phyloP scores from a whole-genome alignment of 1,140 invertebrate species.

The Oreohelix idahoensis region DNA sequence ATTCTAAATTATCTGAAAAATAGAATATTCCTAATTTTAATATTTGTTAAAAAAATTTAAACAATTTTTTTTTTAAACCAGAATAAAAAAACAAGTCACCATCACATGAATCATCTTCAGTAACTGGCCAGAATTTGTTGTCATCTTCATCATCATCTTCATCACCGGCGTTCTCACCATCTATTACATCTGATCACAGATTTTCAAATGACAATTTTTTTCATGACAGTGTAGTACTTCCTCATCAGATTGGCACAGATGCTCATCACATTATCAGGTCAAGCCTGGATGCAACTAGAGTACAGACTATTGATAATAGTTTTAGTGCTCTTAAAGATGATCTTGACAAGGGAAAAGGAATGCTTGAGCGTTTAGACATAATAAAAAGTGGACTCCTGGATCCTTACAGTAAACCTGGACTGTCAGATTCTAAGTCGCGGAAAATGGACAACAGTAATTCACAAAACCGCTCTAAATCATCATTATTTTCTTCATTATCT shows the following conservation, averaged over 20 bases:
- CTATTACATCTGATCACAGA: background rate
- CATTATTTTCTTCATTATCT: background rate
- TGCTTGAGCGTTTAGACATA: constrained; percentile 29
- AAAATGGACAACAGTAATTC: constrained; percentile 15
- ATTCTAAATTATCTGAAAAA: too few species aligned
- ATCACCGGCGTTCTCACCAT: constrained; percentile 5
- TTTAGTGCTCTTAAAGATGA: constrained; percentile 22
- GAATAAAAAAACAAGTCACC: constrained; percentile 5
- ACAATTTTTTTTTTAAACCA: too few species aligned
- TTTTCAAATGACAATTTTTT: background rate
- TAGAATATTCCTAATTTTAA: too few species aligned
- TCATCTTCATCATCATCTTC: constrained; percentile 5
- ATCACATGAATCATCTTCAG: background rate
- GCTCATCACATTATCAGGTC: background rate
- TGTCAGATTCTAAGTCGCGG: background rate
- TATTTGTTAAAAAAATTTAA: too few species aligned
- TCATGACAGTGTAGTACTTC: background rate
- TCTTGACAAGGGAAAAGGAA: constrained; percentile 20
- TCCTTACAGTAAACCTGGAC: constrained; percentile 10
- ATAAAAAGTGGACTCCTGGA: constrained; percentile 25
- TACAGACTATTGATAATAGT: constrained; percentile 11
- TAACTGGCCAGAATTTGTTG: background rate
- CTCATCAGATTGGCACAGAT: constrained; percentile 18
- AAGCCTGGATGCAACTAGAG: constrained; percentile 29
- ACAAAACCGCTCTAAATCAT: background rate